Percentiles rank a stretch among this genome's conserved stretches.
Evolutionary conservation across 2,888 invertebrate genomes (phyloP).

Genomic region (Halocaridina rubra): DNA sequence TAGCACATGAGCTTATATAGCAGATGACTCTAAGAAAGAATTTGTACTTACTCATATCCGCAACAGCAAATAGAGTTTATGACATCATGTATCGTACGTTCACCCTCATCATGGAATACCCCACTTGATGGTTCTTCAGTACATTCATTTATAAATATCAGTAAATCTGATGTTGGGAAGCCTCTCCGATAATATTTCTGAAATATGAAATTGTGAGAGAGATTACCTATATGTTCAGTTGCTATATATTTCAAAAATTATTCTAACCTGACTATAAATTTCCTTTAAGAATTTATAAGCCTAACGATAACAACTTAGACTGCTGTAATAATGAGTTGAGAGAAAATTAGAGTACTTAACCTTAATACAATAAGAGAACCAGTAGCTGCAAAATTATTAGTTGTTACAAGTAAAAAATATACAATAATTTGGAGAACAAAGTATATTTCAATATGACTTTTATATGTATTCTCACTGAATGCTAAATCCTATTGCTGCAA

Average conservation of each 20-base stretch:
- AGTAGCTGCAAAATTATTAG: too few species aligned
- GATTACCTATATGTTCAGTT: not conserved
- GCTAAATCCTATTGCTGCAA: too few species aligned
- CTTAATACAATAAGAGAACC: not conserved
- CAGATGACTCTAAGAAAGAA: too few species aligned
- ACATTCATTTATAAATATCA: conserved; percentile 59
- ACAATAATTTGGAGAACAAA: too few species aligned
- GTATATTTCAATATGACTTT: too few species aligned
- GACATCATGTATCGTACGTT: conserved; percentile 58
- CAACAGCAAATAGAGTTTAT: conserved; percentile 60
- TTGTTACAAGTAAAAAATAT: too few species aligned
- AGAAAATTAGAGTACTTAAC: not conserved
- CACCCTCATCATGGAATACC: conserved; percentile 55
- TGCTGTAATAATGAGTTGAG: not conserved
- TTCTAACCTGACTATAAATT: not conserved
- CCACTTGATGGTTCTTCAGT: conserved; percentile 57
- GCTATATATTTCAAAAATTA: not conserved
- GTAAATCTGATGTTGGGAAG: conserved; percentile 57
- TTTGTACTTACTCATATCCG: conserved; percentile 34
- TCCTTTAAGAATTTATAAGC: not conserved
- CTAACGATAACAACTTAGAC: not conserved
- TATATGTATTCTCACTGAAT: too few species aligned
- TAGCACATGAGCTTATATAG: too few species aligned
- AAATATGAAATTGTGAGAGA: not conserved
- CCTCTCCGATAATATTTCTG: conserved; percentile 61